Conservation (phyloP, 2,797 vertebrate genomes). For the Gymnothorax javanicus region DNA sequence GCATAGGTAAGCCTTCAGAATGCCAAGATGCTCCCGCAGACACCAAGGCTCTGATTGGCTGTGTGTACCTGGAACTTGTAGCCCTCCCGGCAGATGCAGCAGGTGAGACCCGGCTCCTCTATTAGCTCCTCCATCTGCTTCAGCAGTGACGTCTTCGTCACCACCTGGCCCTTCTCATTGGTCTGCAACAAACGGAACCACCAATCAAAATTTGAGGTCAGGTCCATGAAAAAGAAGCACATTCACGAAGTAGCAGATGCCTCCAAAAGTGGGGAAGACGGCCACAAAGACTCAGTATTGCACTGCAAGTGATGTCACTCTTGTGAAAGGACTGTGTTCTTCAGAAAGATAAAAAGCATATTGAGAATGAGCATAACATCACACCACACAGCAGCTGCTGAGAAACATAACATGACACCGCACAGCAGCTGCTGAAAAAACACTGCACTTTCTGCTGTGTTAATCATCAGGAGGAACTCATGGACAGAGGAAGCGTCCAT, state of each 20-base stretch:
- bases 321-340: neutral
- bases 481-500: neutral
- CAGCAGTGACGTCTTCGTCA: constrained; percentile 93
- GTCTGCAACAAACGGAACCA: constrained; percentile 75
- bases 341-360: neutral
- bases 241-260: neutral
- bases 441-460: neutral
- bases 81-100: constrained; percentile 97
- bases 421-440: neutral
- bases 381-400: neutral
- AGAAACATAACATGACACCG: neutral
- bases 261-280: too few relatives aligned
- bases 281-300: neutral
- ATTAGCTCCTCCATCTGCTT: constrained; percentile 99
- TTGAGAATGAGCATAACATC: neutral
- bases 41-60: neutral
- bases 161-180: constrained; percentile 98
- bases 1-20: too few relatives aligned
- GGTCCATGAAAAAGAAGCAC: too few relatives aligned
- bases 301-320: neutral
- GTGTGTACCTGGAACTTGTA: constrained; percentile 94
- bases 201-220: neutral
- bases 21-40: neutral
- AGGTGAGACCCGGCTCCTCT: constrained; percentile 95
- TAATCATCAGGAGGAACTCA: neutral